Conservation (phyloP, 2,888 invertebrate species). For the Netelia inedita region DNA sequence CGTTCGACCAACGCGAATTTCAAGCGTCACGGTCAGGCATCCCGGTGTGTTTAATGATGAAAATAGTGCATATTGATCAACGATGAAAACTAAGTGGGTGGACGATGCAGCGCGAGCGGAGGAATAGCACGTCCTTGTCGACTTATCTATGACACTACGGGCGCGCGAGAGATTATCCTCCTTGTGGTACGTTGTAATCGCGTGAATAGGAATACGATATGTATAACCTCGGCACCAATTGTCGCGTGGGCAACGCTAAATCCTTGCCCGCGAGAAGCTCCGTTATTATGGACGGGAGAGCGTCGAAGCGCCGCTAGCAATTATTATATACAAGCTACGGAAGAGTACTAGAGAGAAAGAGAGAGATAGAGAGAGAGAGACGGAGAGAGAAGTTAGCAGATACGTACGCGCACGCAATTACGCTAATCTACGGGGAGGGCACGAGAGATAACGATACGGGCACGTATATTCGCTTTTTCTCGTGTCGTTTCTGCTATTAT, state of each 20-base stretch:
- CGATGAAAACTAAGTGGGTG: constrained; percentile 15
- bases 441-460: constrained; percentile 63
- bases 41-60: not conserved
- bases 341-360: constrained; percentile 29
- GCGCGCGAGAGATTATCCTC: constrained; percentile 34
- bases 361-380: constrained; percentile 4
- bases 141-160: constrained; percentile 4
- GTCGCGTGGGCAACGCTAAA: constrained; percentile 64
- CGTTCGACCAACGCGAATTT: not conserved
- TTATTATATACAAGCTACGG: constrained; percentile 54
- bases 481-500: constrained; percentile 40
- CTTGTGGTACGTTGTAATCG: constrained; percentile 1
- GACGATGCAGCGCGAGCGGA: not conserved
- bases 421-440: constrained; percentile 57
- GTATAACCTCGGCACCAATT: constrained; percentile 58
- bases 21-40: not conserved
- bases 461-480: constrained; percentile 42
- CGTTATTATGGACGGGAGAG: constrained; percentile 51
- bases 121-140: constrained; percentile 19
- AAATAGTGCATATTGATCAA: constrained; percentile 33
- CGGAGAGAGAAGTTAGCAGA: constrained; percentile 26
- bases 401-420: constrained; percentile 62
- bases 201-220: constrained; percentile 49
- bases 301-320: constrained; percentile 39
- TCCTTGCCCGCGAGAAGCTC: constrained; percentile 49